A percentile compares a stretch with the other conserved stretches of the same genome.
These are phyloP conservation scores for Synergus umbraculus DNA, from an alignment of 2,888 invertebrate species.

Conservation along the genomic window DNA sequence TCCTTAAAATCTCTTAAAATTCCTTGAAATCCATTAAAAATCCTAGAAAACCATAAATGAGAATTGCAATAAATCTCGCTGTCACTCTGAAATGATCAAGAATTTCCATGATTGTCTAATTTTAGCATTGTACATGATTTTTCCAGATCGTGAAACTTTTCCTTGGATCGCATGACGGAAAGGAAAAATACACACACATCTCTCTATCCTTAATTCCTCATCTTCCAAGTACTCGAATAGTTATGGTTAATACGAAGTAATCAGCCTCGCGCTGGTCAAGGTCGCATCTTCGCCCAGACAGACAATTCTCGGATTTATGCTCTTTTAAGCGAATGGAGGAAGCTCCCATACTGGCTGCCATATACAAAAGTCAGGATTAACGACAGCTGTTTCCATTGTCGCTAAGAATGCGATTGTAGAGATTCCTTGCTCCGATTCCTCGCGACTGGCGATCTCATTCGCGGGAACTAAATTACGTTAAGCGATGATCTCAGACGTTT, in stretches of 20 bases:
- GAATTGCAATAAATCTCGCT: no score
- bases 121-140: not conserved
- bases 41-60: no score
- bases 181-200: not conserved
- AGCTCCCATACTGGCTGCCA: not conserved
- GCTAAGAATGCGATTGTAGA: slow-evolving; percentile 34
- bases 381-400: slow-evolving; percentile 30
- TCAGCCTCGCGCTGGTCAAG: slow-evolving; percentile 28
- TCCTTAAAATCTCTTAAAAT: no score
- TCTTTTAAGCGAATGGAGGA: slow-evolving; percentile 15
- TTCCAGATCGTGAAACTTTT: not conserved
- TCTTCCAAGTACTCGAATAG: slow-evolving; percentile 1
- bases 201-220: not conserved
- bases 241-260: slow-evolving; percentile 23
- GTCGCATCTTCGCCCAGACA: slow-evolving; percentile 26
- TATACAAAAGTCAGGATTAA: slow-evolving; percentile 1
- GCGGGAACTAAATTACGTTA: slow-evolving; percentile 37
- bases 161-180: not conserved
- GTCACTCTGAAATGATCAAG: not conserved
- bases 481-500: slow-evolving; percentile 35
- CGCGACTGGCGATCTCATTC: slow-evolving; percentile 29
- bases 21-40: no score
- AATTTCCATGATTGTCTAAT: not conserved
- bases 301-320: slow-evolving; percentile 29
- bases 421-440: slow-evolving; percentile 36